Conservation (phyloP, 2,113 vertebrate genomes). For the Forbesichthys agassizii region DNA sequence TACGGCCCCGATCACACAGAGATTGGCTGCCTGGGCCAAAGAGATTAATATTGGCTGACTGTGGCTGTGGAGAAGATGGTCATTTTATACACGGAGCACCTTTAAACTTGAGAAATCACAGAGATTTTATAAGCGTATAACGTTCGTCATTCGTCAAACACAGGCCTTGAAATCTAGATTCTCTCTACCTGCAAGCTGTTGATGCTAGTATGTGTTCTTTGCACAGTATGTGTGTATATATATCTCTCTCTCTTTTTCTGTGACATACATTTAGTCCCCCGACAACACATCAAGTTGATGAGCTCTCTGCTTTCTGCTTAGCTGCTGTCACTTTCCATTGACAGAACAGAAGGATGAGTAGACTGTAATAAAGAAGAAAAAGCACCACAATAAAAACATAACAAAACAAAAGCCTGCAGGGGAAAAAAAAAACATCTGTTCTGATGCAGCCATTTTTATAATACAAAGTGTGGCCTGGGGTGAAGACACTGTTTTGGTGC, state of each 20-base stretch:
- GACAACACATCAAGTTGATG: conserved; percentile 20
- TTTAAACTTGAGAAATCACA: no score
- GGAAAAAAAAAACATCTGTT: conserved; percentile 7
- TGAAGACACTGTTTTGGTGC: conserved; percentile 20
- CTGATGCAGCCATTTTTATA: conserved; percentile 8
- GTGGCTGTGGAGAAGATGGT: no score
- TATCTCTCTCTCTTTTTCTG: not conserved
- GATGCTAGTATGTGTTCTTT: conserved; percentile 11
- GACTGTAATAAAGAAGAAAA: conserved; percentile 7
- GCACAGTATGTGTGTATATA: not conserved
- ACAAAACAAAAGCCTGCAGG: not conserved
- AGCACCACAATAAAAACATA: not conserved
- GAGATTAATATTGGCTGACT: no score
- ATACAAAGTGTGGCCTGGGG: conserved; percentile 48
- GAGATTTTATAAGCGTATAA: not conserved
- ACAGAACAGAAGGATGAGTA: conserved; percentile 12
- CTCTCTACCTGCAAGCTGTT: not conserved
- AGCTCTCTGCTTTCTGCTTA: conserved; percentile 32
- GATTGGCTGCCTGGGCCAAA: no score
- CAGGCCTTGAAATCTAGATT: not conserved
- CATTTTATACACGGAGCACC: no score
- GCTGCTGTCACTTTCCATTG: conserved; percentile 54
- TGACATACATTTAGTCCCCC: conserved; percentile 15
- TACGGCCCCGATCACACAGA: no score
- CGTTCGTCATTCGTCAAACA: not conserved